Base-by-base conservation (phyloP, 1,140 invertebrate genomes). In the Delia radicum region DNA sequence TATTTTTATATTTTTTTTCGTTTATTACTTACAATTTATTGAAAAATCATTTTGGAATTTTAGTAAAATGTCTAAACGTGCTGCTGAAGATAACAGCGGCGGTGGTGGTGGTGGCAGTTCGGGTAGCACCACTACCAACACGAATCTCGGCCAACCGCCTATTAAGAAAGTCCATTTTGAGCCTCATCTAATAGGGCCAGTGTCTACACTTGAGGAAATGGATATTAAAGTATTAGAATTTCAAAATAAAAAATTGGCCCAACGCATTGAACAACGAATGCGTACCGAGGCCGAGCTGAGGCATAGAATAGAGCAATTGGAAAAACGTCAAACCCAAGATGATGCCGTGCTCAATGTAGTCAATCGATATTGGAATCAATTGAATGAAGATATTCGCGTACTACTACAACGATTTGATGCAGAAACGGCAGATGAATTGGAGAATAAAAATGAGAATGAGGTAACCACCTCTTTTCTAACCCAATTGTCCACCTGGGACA, bases 301-400 rank as follows among this genome's bases (percentile, higher is more conserved):
- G 61, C 93, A 96, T 77, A 89, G 97, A 78, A 98, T 99, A 80
- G 97, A 99, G 87, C 96, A 99, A 87, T 88, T 99, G 78, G 97
- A 99, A 85, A 98, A 98, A 86, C 88, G 97, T 72, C 97, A 99
- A 87, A 96, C 96, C 48, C 96, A 98, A 87, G 97, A 99, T 88
- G 98, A 99, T 90, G 96, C 96, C 78, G 97, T 99, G 13, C 88
- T 99, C 10, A 98, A 97, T 89, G 96, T 98, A 76, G 96, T 99
- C 8, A 99, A 99, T 89, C 90, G 97, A 77, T 98, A 99, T 87
- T 99, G 97, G 97, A 99, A 97, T 89, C 93, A 97, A 84, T 88
- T 98, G 13, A 97, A 99, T 89, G 97, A 99, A 89, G 97, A 99
- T 87, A 96, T 99, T 77, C 88, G 97, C 79, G 93, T 99, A 31